Percentiles rank a stretch among this genome's conserved stretches.
phyloP scores from a whole-genome alignment of 2,113 vertebrate genomes.

The Puntigrus tetrazona region DNA sequence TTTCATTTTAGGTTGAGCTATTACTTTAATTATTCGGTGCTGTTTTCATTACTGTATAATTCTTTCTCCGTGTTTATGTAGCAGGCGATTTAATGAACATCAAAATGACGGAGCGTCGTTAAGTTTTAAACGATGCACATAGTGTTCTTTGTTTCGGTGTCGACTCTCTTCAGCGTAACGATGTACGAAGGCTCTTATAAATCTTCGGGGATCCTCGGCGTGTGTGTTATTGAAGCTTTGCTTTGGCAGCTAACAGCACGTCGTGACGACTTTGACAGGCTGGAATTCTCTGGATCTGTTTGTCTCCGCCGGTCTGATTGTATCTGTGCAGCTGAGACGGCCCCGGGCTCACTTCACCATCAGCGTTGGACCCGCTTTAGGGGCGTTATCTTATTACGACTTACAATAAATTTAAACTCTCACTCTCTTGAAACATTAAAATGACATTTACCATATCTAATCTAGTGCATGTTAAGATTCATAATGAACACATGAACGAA shows the following conservation, averaged over 20 bases:
- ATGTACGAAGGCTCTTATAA: background rate
- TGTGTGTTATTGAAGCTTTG: background rate
- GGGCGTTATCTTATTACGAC: background rate
- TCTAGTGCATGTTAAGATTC: background rate
- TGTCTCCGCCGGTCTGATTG: slow-evolving; percentile 21
- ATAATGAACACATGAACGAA: background rate
- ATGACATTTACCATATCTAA: background rate
- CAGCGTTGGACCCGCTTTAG: background rate
- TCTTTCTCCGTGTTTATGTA: background rate
- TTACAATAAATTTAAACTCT: background rate
- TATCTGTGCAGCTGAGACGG: slow-evolving; percentile 34
- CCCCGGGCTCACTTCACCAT: background rate
- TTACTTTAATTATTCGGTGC: background rate
- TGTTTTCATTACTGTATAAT: background rate
- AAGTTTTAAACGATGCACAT: background rate
- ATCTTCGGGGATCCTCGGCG: background rate
- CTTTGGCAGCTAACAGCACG: background rate
- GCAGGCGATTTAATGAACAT: background rate
- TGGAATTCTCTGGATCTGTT: slow-evolving; percentile 18
- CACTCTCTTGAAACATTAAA: background rate
- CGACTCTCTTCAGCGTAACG: background rate
- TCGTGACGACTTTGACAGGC: background rate
- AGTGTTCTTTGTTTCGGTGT: background rate
- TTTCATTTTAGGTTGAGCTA: background rate
- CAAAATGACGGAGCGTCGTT: background rate